phyloP scores from a whole-genome alignment of 2,797 vertebrate species.

The Prunella strophiata region DNA sequence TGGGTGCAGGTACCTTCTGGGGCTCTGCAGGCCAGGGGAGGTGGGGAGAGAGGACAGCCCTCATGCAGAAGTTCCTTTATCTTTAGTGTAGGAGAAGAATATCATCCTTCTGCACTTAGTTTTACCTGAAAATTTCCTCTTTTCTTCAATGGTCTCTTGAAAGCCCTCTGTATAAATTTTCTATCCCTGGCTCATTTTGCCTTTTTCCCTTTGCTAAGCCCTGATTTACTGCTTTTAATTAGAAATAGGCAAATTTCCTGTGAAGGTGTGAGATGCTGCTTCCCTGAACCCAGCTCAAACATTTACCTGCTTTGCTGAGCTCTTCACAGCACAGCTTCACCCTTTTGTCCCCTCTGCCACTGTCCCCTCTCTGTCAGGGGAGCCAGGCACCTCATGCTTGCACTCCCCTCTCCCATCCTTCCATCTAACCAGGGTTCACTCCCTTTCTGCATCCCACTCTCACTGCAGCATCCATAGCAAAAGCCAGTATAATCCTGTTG shows the following conservation, averaged over 20 bases:
- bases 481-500: not conserved
- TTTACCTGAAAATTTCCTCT: not conserved
- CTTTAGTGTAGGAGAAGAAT: not conserved
- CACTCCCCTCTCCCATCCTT: not conserved
- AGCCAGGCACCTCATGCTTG: not conserved
- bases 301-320: not conserved
- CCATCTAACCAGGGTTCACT: not conserved
- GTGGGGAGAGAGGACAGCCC: not conserved
- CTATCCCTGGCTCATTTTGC: not conserved
- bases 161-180: not conserved
- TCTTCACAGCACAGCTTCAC: not conserved
- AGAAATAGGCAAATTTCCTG: not conserved
- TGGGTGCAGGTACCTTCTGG: not conserved
- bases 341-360: not conserved
- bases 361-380: not conserved
- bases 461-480: not conserved
- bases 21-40: not conserved
- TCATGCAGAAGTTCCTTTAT: not conserved
- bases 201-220: not conserved
- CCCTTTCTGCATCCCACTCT: not conserved
- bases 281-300: not conserved
- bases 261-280: not conserved
- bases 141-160: not conserved
- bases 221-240: conserved; percentile 3
- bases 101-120: rapidly evolving